Conservation (phyloP, 2,888 invertebrate species). For the Hesperia comma region DNA sequence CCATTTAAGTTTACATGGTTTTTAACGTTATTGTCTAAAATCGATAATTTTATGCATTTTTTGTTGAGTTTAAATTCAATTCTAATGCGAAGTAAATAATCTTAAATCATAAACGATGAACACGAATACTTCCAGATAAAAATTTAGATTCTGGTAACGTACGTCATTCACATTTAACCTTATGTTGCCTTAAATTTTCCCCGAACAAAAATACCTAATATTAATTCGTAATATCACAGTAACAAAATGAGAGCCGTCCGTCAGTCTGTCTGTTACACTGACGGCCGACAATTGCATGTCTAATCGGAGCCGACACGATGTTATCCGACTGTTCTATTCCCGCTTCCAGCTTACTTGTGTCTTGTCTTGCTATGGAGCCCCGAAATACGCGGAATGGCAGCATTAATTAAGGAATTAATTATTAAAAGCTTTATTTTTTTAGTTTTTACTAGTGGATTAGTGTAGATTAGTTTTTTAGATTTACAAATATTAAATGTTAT, state of each 20-base stretch:
- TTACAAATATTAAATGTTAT: too few relatives aligned
- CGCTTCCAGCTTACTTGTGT: constrained; percentile 20
- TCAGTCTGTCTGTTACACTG: constrained; percentile 41
- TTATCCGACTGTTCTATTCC: constrained; percentile 44
- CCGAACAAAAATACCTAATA: not conserved
- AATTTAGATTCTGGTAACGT: too few relatives aligned
- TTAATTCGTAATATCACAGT: not conserved
- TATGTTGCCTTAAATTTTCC: not conserved
- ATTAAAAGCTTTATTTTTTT: not conserved
- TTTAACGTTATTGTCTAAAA: too few relatives aligned
- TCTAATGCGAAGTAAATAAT: too few relatives aligned
- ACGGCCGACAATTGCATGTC: constrained; percentile 53
- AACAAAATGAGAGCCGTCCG: constrained; percentile 20
- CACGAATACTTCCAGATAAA: too few relatives aligned
- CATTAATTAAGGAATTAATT: not conserved
- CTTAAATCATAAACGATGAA: too few relatives aligned
- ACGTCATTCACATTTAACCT: not conserved
- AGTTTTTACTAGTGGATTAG: too few relatives aligned
- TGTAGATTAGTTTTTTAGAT: too few relatives aligned
- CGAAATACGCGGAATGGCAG: not conserved
- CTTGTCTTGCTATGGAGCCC: constrained; percentile 1
- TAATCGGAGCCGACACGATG: constrained; percentile 56
- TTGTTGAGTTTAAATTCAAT: too few relatives aligned
- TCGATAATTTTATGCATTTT: too few relatives aligned
- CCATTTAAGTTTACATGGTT: too few relatives aligned